Evolutionary conservation across 2,113 vertebrate species (phyloP).

Genomic region (Sorex araneus): DNA sequence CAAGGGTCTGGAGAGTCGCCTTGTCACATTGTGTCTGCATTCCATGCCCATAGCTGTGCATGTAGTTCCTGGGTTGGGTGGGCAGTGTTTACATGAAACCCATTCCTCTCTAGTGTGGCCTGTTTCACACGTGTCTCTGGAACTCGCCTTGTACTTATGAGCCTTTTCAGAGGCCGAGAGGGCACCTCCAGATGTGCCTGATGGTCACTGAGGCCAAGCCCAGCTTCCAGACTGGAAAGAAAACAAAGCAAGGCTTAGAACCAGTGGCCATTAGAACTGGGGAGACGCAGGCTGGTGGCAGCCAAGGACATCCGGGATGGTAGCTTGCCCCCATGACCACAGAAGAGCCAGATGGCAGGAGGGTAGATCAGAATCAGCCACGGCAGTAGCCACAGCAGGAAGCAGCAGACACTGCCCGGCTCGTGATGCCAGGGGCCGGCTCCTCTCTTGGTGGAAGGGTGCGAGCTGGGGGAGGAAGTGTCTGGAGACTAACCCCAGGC

Average conservation of each 20-base stretch:
- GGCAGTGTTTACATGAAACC: constrained; percentile 12
- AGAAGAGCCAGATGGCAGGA: not conserved
- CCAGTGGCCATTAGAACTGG: not conserved
- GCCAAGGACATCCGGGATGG: not conserved
- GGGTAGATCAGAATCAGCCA: not conserved
- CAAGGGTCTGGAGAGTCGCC: not conserved
- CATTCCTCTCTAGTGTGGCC: not conserved
- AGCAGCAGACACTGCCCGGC: no score
- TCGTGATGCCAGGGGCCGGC: not conserved
- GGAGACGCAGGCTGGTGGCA: not conserved
- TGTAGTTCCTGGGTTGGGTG: constrained; percentile 50
- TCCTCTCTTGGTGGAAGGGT: not conserved
- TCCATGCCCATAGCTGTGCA: constrained; percentile 25
- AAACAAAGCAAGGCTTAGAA: constrained; percentile 39
- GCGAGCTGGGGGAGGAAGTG: not conserved
- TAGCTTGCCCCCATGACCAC: not conserved
- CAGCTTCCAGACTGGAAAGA: constrained; percentile 16
- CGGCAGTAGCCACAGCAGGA: no score
- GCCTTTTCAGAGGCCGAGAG: not conserved
- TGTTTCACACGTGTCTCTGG: constrained; percentile 52
- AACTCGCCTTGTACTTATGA: constrained; percentile 26
- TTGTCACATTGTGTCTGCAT: constrained; percentile 36
- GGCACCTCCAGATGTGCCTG: not conserved
- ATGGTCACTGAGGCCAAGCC: not conserved
- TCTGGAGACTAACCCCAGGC: no score